Evolutionary conservation across 2,888 invertebrate species (phyloP).

Genomic region (Leptarthrus brevirostris): DNA sequence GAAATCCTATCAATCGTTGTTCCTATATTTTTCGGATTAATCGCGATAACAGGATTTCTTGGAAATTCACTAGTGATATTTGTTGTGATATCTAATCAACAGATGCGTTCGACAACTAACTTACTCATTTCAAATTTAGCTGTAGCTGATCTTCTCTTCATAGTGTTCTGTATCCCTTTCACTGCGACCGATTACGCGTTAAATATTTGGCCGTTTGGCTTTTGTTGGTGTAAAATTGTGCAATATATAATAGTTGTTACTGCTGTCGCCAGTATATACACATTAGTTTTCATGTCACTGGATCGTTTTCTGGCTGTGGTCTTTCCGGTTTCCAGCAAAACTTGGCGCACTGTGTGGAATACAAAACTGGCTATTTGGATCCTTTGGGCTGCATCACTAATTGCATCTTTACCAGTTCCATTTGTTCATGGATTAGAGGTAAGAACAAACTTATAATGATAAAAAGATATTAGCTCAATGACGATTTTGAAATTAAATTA

Average conservation of each 20-base stretch:
- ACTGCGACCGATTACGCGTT: constrained; percentile 90
- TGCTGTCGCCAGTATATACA: constrained; percentile 92
- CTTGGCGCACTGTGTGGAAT: constrained; percentile 82
- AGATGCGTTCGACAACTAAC: constrained; percentile 94
- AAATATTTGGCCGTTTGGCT: constrained; percentile 89
- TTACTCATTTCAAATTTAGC: constrained; percentile 91
- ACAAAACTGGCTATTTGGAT: constrained; percentile 80
- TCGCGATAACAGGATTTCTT: constrained; percentile 84
- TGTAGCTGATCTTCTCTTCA: constrained; percentile 88
- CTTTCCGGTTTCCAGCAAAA: constrained; percentile 88
- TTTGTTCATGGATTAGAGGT: constrained; percentile 78
- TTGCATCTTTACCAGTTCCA: constrained; percentile 78
- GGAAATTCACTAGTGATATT: constrained; percentile 90
- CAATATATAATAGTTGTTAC: constrained; percentile 92
- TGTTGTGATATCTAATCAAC: constrained; percentile 86
- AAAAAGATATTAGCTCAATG: too few relatives aligned
- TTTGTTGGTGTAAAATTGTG: constrained; percentile 87
- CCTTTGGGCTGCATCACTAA: constrained; percentile 82
- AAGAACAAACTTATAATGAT: constrained; percentile 55
- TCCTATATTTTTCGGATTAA: constrained; percentile 84
- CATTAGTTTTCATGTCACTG: constrained; percentile 91
- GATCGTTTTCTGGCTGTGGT: constrained; percentile 94
- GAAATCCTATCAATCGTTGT: constrained; percentile 76
- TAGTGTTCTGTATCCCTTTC: constrained; percentile 93
- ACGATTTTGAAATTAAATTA: too few relatives aligned